Base-by-base conservation (phyloP, 2,888 invertebrate species). In the Callyntrura sp. region DNA sequence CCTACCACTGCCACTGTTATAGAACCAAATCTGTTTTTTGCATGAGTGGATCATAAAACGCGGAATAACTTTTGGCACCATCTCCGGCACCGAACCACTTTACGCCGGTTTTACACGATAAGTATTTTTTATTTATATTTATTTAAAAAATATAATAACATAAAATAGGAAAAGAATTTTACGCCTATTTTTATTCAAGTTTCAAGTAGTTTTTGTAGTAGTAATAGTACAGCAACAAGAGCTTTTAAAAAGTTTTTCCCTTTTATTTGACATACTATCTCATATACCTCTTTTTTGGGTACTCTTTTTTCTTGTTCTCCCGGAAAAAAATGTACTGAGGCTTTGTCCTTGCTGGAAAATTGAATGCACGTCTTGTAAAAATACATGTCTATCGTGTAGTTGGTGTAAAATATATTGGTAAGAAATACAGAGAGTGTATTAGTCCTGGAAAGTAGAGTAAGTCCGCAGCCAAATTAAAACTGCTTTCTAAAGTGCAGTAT, bases 31-130 rank as follows among this genome's bases (percentile, higher is more conserved):
- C 82, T 82, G 82, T 82, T 82, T 82, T 82, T 82, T 82, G 82
- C 82, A 82, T 82, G 82, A 82, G 82, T 82, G 57, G 82, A 62
- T 82, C 82, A 82, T 82, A 82, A 82, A 82, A 82, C 45, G 45
- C 14, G 28, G 23, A 82, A 65, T 20, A 62, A 20, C n/a, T 65
- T 82, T 65, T 82, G 60, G 82, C 82, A 82, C 60, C 51, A 51
- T 11, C 76, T 23, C 48, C 76, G 20, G 8, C 45, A 51, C 23
- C n/a, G 17, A 14, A 51, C 76, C 76, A 48, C 76, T 76, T 76
- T 76, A 51, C 45, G 20, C 25, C 17, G 9, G 43, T 43, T 68
- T 43, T 43, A 28, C 35, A 28, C 65, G 28, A 28, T 17, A 20
- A 43, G 65, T 23, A 8, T 62, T 62, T 62, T 62, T 62, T 62